Evolutionary conservation across 1,140 invertebrate species (phyloP), one percentile per base, ranked within the genome.

Genomic region (Drosophila funebris): DNA sequence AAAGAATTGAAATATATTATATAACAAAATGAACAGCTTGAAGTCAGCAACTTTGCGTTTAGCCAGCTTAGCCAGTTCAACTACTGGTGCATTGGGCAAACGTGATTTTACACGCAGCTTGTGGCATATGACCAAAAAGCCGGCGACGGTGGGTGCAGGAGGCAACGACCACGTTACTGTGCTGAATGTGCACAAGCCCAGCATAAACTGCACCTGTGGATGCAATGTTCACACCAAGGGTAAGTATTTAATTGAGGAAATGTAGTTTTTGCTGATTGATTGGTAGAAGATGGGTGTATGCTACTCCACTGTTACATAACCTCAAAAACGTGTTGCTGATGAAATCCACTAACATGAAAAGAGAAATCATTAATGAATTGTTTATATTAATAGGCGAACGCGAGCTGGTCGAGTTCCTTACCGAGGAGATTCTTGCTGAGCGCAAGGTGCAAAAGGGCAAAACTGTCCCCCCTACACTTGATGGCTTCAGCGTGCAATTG

Each of bases 391-490:
- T 70, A 97, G 97, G 95, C 81, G 97, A 98, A 92, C 94, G 95
- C 73, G 97, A 98, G 90, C 92, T 98, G 29, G 95, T 96, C 0
- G 95, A 97, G 90, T 98, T 98, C 89, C 92, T 98, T 0, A 95
- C 95, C 3, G 96, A 98, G 91, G 97, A 98, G 93, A 98, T 98
- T 67, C 93, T 96, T 52, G 95, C 96, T 0, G 97, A 98, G 91
- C 95, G 95, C 70, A 97, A 97, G 91, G 94, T 95, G 6, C 95
- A 95, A 73, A 96, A 96, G 91, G 84, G 94, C 2, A 95, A 95
- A 90, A 94, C 94, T 0, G 93, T 97, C 75, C 96, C 96, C 3
- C 93, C 94, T n/a, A 94, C 95, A 78, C 71, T 98, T 18, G 95
- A 96, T 16, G 96, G 95, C 0, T 98, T 98, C 88, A 93, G 94